Percentiles rank a stretch among this genome's conserved stretches.
These are phyloP conservation scores for Calephelis nemesis DNA, from an alignment of 1,140 invertebrate species.

Conservation along the genomic window DNA sequence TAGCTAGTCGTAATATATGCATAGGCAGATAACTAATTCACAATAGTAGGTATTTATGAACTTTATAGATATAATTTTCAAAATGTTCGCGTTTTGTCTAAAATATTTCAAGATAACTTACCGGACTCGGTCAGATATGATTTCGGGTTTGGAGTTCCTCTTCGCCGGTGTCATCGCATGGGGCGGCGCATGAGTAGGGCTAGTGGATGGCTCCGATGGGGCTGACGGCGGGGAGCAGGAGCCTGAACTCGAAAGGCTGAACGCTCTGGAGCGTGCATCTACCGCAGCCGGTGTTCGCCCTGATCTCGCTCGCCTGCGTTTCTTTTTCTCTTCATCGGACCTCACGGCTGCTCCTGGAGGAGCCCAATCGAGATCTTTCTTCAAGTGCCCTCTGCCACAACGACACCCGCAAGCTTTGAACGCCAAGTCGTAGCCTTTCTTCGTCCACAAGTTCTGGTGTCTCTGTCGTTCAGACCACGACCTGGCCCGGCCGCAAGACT, in stretches of 20 bases:
- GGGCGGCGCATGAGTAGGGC: slow-evolving; percentile 76
- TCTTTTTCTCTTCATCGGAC: slow-evolving; percentile 87
- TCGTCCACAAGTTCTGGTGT: slow-evolving; percentile 97
- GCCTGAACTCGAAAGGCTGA: slow-evolving; percentile 84
- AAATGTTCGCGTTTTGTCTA: slow-evolving; percentile 12
- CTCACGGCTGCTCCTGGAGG: slow-evolving; percentile 80
- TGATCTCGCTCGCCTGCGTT: slow-evolving; percentile 82
- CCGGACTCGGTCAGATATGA: slow-evolving; percentile 89
- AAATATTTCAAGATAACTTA: slow-evolving; percentile 69
- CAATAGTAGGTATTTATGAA: too few species aligned
- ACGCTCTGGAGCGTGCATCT: slow-evolving; percentile 84
- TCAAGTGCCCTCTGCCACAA: slow-evolving; percentile 93
- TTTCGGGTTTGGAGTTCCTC: slow-evolving; percentile 88
- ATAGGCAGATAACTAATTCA: too few species aligned
- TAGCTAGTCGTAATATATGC: too few species aligned
- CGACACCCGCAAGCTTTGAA: slow-evolving; percentile 93
- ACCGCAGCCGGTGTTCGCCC: slow-evolving; percentile 84
- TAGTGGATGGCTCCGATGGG: slow-evolving; percentile 66
- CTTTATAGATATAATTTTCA: too few species aligned
- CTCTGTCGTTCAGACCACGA: slow-evolving; percentile 97
- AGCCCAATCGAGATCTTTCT: slow-evolving; percentile 96
- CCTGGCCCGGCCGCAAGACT: slow-evolving; percentile 92
- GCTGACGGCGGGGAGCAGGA: slow-evolving; percentile 74
- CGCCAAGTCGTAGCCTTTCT: slow-evolving; percentile 97
- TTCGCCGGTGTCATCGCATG: slow-evolving; percentile 80